A percentile compares a stretch with the other conserved stretches of the same genome.
phyloP scores from a whole-genome alignment of 1,140 invertebrate genomes.

The Nixonia krombeini region DNA sequence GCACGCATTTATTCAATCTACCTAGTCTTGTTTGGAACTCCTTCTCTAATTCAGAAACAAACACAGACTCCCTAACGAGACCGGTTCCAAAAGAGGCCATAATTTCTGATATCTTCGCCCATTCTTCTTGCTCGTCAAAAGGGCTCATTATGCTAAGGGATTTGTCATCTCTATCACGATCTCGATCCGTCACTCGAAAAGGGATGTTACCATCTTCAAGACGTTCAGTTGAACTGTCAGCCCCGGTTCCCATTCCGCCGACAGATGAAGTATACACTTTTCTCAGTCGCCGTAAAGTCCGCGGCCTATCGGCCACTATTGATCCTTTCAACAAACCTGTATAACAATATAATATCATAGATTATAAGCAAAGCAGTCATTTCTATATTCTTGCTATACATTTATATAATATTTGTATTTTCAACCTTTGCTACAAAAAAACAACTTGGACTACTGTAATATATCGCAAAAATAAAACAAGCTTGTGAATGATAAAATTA shows the following conservation, averaged over 20 bases:
- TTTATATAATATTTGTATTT: too few species aligned
- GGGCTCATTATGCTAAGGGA: slow-evolving; percentile 84
- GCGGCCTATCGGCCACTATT: slow-evolving; percentile 80
- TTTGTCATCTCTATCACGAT: slow-evolving; percentile 72
- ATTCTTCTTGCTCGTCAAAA: slow-evolving; percentile 93
- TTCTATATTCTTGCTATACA: too few species aligned
- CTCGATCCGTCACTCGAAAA: slow-evolving; percentile 52
- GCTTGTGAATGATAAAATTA: too few species aligned
- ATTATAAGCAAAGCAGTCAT: neutral
- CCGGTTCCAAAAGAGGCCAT: slow-evolving; percentile 92
- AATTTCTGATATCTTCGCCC: slow-evolving; percentile 95
- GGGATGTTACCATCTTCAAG: slow-evolving; percentile 72
- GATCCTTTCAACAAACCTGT: slow-evolving; percentile 84
- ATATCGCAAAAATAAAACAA: too few species aligned
- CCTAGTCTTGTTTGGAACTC: slow-evolving; percentile 84
- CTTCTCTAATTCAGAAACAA: slow-evolving; percentile 86
- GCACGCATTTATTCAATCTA: slow-evolving; percentile 32
- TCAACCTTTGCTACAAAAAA: too few species aligned
- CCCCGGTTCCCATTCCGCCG: slow-evolving; percentile 62
- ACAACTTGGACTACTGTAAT: too few species aligned
- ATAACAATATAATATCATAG: neutral
- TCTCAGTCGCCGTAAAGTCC: slow-evolving; percentile 79
- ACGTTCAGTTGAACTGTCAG: slow-evolving; percentile 67
- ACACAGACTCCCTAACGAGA: slow-evolving; percentile 84
- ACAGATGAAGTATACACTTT: slow-evolving; percentile 70